phyloP scores from a whole-genome alignment of 1,140 invertebrate genomes.

The Drosophila melanogaster region DNA sequence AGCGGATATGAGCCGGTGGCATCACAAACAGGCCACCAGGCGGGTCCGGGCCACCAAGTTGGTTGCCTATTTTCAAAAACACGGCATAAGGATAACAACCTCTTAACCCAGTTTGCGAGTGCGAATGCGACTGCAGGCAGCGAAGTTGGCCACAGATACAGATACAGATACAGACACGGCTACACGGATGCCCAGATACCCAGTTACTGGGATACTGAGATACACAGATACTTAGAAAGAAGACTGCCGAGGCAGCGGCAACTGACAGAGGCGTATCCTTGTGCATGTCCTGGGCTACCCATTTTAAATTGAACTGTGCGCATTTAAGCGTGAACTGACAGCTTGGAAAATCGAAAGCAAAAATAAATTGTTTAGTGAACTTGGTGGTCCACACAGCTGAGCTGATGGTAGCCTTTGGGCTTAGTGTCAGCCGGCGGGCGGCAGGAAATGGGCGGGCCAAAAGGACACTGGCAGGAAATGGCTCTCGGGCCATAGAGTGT shows the following conservation, averaged over 20 bases:
- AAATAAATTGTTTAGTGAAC: slow-evolving; percentile 83
- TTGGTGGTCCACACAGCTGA: slow-evolving; percentile 79
- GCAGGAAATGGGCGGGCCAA: slow-evolving; percentile 24
- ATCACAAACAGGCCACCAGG: slow-evolving; percentile 73
- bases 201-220: slow-evolving; percentile 12
- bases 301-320: slow-evolving; percentile 83
- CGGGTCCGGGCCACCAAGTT: slow-evolving; percentile 28
- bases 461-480: slow-evolving; percentile 63
- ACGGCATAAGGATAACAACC: slow-evolving; percentile 82
- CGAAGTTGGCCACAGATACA: slow-evolving; percentile 27
- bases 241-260: slow-evolving; percentile 21
- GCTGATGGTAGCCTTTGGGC: slow-evolving; percentile 78
- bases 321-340: slow-evolving; percentile 83
- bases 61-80: slow-evolving; percentile 81
- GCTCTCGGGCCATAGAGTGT: slow-evolving; percentile 33
- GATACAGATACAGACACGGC: slow-evolving; percentile 23
- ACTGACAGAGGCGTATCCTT: slow-evolving; percentile 49
- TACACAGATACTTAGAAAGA: slow-evolving; percentile 24
- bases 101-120: slow-evolving; percentile 75
- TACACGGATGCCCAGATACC: slow-evolving; percentile 6
- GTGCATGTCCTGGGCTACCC: slow-evolving; percentile 62
- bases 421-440: slow-evolving; percentile 65
- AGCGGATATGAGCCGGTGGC: slow-evolving; percentile 75
- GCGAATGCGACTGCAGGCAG: slow-evolving; percentile 40
- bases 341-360: slow-evolving; percentile 83